These are phyloP conservation scores for Otis tarda DNA, from an alignment of 2,113 vertebrate species.

Conservation along the genomic window DNA sequence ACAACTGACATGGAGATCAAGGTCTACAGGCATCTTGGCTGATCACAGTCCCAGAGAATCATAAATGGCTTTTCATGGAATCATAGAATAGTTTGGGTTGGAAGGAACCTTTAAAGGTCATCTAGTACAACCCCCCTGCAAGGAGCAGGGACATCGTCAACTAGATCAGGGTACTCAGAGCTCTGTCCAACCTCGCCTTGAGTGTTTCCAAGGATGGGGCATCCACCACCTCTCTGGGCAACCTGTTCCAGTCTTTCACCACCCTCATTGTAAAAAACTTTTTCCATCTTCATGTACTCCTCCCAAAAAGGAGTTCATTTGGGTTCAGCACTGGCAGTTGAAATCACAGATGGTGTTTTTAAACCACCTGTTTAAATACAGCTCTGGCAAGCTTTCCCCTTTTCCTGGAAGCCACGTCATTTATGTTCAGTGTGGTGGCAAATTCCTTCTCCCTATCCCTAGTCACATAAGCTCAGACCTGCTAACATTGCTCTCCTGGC, in stretches of 20 bases:
- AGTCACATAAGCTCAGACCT: neutral
- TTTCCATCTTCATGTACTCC: neutral
- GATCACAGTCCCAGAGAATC: neutral
- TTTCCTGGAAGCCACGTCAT: neutral
- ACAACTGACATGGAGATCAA: neutral
- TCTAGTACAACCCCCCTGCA: no score
- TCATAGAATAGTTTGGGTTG: no score
- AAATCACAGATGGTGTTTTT: slow-evolving; percentile 47
- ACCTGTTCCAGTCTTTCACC: no score
- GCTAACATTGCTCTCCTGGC: neutral
- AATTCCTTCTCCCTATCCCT: neutral
- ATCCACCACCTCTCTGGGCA: no score
- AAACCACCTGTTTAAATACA: slow-evolving; percentile 30
- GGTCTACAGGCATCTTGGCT: neutral
- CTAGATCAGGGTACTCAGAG: no score
- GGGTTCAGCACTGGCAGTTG: neutral
- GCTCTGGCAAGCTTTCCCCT: neutral
- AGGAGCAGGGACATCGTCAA: no score
- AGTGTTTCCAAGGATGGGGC: no score
- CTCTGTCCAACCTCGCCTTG: no score
- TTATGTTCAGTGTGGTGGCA: neutral
- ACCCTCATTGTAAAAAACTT: no score
- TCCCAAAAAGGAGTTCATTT: neutral
- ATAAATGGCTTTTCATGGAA: neutral
- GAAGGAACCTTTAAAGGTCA: no score